phyloP scores from a whole-genome alignment of 2,888 invertebrate species.

The Raillietiella orientalis region DNA sequence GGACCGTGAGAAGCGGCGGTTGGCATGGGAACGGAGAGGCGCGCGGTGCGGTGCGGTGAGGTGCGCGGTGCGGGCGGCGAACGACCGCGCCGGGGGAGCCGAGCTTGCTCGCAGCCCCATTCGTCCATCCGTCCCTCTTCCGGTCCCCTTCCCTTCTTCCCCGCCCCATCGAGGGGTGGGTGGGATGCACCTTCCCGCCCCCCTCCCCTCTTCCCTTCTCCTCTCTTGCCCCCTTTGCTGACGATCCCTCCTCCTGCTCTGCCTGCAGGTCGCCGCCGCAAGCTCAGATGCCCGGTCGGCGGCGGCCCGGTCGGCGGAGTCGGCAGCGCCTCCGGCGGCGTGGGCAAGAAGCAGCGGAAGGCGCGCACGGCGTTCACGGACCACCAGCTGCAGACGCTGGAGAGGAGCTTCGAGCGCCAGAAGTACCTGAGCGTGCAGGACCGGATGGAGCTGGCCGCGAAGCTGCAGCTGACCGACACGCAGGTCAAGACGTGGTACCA shows the following conservation, averaged over 20 bases:
- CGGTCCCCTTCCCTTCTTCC: no score
- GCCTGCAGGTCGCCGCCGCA: slow-evolving; percentile 8
- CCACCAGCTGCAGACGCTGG: slow-evolving; percentile 78
- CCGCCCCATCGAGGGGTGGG: no score
- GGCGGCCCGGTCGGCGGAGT: slow-evolving; percentile 9
- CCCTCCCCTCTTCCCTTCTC: slow-evolving; percentile 6
- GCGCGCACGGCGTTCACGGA: slow-evolving; percentile 96
- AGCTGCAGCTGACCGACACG: slow-evolving; percentile 80
- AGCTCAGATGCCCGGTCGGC: slow-evolving; percentile 12
- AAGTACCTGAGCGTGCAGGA: slow-evolving; percentile 92
- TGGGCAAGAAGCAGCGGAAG: slow-evolving; percentile 65
- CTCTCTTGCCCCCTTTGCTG: slow-evolving; percentile 9
- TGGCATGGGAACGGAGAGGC: no score
- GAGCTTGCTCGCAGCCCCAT: no score
- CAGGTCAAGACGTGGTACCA: slow-evolving; percentile 99
- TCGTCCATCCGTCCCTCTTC: no score
- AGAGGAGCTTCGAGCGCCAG: slow-evolving; percentile 86
- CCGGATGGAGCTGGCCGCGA: slow-evolving; percentile 20
- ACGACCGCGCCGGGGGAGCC: no score
- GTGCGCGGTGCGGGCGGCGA: no score
- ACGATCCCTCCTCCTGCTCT: slow-evolving; percentile 10
- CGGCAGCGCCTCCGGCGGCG: slow-evolving; percentile 12
- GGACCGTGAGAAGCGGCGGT: no score
- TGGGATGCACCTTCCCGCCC: slow-evolving; percentile 2
- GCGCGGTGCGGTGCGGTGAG: no score